Base-by-base conservation (phyloP, 1,140 invertebrate genomes). In the Dendrolimus kikuchii region DNA sequence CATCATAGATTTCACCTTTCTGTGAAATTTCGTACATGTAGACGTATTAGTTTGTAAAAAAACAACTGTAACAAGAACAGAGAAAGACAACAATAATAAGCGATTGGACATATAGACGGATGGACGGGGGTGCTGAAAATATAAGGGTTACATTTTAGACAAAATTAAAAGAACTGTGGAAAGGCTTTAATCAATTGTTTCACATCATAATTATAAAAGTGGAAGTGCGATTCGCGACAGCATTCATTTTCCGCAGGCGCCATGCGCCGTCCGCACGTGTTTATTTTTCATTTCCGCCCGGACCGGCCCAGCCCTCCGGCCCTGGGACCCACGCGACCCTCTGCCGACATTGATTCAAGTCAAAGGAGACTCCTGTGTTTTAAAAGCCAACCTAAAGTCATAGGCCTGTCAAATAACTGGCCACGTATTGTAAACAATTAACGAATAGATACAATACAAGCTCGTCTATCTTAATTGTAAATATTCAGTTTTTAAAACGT, bases 281-380 rank as follows among this genome's bases (percentile, higher is more conserved):
- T 85, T 85, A 85, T 85, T 83, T 85, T 85, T 85, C 81, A 85
- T 85, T 85, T 85, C 81, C 81, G 73, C 77, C 57, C 59, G 66
- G 66, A 59, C 70, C 60, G 63, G 65, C 60, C 67, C 60, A 46
- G 58, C 71, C 72, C 71, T 66, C 60, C 37, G 39, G 53, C 53
- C 44, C 40, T 53, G 55, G 55, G 62, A 55, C 59, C 57, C 58
- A 56, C 48, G 52, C 51, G 60, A 55, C 67, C 49, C 51, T 49
- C 6, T 40, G 55, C 43, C 54, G 44, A 46, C 46, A 40, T 46
- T 48, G 47, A 55, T 23, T 23, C 23, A 23, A 23, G 23, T 23
- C 23, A 23, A 23, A 23, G 23, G 23, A 23, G 23, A n/a, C 23
- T 23, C 23, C 23, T 23, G 23, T 23, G 23, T 23, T 23, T 23